Evolutionary conservation across 2,888 invertebrate genomes (phyloP).

Genomic region (Myopa testacea): DNA sequence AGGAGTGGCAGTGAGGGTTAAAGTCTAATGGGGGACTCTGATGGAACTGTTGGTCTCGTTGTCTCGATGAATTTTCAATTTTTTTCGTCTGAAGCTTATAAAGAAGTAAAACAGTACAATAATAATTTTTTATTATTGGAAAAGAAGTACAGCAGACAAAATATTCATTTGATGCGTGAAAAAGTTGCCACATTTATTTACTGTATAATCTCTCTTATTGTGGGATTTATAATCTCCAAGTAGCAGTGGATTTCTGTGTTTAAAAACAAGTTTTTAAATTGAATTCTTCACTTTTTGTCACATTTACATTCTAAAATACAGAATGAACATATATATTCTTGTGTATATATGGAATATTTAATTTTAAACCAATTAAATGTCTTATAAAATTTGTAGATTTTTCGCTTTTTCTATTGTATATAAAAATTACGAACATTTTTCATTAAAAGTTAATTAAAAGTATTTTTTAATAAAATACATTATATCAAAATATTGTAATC

Average conservation of each 20-base stretch:
- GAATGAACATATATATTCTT: too few relatives aligned
- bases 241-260: background rate
- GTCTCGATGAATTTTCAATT: background rate
- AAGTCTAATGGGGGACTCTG: background rate
- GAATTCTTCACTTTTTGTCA: too few relatives aligned
- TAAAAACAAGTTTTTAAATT: background rate
- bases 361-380: too few relatives aligned
- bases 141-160: background rate
- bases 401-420: too few relatives aligned
- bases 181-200: background rate
- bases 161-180: background rate
- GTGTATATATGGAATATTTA: too few relatives aligned
- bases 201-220: background rate
- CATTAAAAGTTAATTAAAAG: too few relatives aligned
- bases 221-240: background rate
- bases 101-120: background rate
- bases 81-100: background rate
- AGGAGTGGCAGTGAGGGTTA: background rate
- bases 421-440: too few relatives aligned
- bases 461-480: too few relatives aligned
- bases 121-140: background rate
- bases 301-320: too few relatives aligned
- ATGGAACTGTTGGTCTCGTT: background rate
- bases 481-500: too few relatives aligned
- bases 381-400: too few relatives aligned